A percentile compares a stretch with the other conserved stretches of the same genome.
Conservation (phyloP, 1,140 invertebrate species). For the Lerema accius region DNA sequence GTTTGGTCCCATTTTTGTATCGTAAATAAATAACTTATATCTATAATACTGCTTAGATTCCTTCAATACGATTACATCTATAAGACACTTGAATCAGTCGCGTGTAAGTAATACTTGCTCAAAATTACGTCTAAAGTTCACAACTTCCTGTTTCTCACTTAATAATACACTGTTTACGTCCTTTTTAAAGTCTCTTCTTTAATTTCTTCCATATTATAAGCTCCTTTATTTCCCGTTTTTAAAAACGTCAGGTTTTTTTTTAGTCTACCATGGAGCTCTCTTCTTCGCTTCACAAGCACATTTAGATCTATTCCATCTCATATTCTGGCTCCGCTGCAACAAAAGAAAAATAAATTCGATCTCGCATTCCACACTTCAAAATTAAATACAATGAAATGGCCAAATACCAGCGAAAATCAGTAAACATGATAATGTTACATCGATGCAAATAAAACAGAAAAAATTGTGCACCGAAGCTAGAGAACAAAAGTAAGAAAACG, state of each 20-base stretch:
- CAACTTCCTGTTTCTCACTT: slow-evolving; percentile 39
- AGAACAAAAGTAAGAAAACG: slow-evolving; percentile 73
- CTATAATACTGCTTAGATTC: slow-evolving; percentile 76
- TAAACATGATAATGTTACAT: slow-evolving; percentile 3
- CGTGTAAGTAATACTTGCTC: slow-evolving; percentile 28
- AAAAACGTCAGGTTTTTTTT: no score
- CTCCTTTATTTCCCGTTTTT: neutral
- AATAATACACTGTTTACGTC: slow-evolving; percentile 27
- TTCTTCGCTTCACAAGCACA: slow-evolving; percentile 63
- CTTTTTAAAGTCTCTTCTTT: slow-evolving; percentile 22
- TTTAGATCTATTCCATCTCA: slow-evolving; percentile 76
- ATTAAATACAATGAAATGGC: neutral
- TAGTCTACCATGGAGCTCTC: slow-evolving; percentile 39
- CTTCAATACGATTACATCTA: slow-evolving; percentile 51
- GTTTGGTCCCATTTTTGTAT: slow-evolving; percentile 70
- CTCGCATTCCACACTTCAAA: slow-evolving; percentile 7
- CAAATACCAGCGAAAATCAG: neutral
- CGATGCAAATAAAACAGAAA: slow-evolving; percentile 25
- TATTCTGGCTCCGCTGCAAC: slow-evolving; percentile 72
- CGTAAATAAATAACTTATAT: slow-evolving; percentile 66
- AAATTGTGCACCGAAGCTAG: slow-evolving; percentile 41
- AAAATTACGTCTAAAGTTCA: slow-evolving; percentile 37
- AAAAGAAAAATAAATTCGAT: slow-evolving; percentile 51
- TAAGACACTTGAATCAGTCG: slow-evolving; percentile 70
- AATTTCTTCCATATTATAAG: slow-evolving; percentile 1